Conservation (phyloP, 2,888 invertebrate species). For the Erebia aethiops region DNA sequence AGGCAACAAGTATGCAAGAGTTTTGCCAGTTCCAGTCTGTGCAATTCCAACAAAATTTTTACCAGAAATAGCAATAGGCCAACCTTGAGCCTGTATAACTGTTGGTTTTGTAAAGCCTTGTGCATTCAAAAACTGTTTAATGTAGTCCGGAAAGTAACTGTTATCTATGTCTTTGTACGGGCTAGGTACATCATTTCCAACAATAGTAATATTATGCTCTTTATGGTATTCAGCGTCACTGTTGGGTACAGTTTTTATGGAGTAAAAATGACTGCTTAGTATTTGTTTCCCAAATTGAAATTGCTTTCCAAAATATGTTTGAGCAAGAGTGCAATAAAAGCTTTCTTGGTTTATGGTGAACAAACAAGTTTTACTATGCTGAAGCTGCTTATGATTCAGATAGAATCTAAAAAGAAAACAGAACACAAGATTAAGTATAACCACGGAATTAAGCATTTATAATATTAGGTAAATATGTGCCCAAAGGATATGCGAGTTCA, state of each 20-base stretch:
- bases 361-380: conserved; percentile 39
- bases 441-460: not conserved
- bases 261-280: conserved; percentile 52
- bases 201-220: conserved; percentile 88
- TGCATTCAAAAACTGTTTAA: conserved; percentile 83
- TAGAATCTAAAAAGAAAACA: conserved; percentile 54
- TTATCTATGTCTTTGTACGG: conserved; percentile 90
- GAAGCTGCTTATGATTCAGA: conserved; percentile 47
- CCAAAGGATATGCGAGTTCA: too few species aligned
- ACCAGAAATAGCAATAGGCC: conserved; percentile 92
- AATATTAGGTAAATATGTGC: too few species aligned
- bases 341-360: conserved; percentile 24
- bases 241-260: conserved; percentile 56
- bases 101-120: conserved; percentile 89
- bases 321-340: conserved; percentile 17
- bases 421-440: conserved; percentile 19
- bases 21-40: conserved; percentile 91
- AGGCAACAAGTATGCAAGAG: conserved; percentile 89
- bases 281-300: conserved; percentile 36
- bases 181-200: conserved; percentile 87
- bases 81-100: conserved; percentile 91
- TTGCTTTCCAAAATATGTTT: conserved; percentile 8
- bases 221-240: conserved; percentile 85
- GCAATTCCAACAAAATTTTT: conserved; percentile 93
- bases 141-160: conserved; percentile 88